Base-by-base conservation (phyloP, 1,140 invertebrate genomes). In the Sesamia nonagrioides region DNA sequence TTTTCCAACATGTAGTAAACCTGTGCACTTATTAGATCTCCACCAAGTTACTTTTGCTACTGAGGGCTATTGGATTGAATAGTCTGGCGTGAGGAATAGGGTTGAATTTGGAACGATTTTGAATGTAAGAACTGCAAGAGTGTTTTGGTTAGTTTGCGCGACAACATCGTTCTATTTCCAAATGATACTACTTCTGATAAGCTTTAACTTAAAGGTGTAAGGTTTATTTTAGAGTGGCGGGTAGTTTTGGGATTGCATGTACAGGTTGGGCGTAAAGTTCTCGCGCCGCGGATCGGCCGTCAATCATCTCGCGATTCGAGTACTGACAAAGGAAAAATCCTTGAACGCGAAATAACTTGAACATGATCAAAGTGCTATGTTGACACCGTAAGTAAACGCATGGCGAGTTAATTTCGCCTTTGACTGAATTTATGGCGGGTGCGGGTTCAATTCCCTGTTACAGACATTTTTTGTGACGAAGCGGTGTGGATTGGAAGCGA, bases 261-360 rank as follows among this genome's bases (percentile, higher is more conserved):
- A 37, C 7, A 45, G 6, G 50, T 58, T 88, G 78, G 84, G 82
- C 8, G 8, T 37, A 56, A 3, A 88, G 84, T 85, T 92, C 88
- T 89, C 83, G 88, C 90, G 87, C 78, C 86, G 85, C 86, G 85
- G 88, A 91, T 90, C 88, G 87, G 68, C 84, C 87, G 92, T 93
- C 92, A 93, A 92, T 93, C 92, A 93, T 90, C 83, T 79, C 82
- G 85, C 86, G 89, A 93, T 61, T 50, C 71, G 54, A 40, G 79
- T 78, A 77, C 86, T 92, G 89, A 92, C 91, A 92, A 94, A 92
- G 92, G 89, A 94, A 94, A 94, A 94, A 92, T 92, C 92, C 90
- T 91, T 91, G 84, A 84, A 74, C 81, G 86, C 82, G 85, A 88
- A 88, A 87, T 85, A 84, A 86, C 84, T 85, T 80, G 84, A 84